Conservation (phyloP, 2,113 vertebrate genomes). For the Cephalopterus ornatus region DNA sequence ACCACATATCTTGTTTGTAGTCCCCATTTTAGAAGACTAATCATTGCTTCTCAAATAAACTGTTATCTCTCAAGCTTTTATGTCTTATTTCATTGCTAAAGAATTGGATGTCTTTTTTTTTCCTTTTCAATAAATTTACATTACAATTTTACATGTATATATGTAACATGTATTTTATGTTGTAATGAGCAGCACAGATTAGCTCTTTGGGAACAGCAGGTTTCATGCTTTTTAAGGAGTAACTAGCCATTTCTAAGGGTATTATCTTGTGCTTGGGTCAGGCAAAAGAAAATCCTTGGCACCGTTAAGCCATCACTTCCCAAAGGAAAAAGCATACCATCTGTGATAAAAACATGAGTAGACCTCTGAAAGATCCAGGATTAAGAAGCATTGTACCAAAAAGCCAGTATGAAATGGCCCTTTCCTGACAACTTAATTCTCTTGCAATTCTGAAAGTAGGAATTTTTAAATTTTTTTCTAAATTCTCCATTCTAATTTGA, state of each 20-base stretch:
- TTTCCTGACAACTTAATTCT: background rate
- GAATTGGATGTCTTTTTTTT: background rate
- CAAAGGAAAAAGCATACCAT: background rate
- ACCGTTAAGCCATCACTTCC: background rate
- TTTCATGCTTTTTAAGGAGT: background rate
- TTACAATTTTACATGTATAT: background rate
- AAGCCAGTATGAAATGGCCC: background rate
- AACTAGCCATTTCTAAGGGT: background rate
- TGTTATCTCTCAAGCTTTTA: background rate
- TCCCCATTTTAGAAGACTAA: background rate
- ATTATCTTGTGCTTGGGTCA: background rate
- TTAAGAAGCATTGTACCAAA: background rate
- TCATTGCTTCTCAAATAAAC: background rate
- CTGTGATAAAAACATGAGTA: background rate
- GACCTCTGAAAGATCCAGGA: background rate
- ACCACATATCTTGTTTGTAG: background rate
- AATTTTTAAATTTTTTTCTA: background rate
- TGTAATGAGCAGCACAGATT: background rate
- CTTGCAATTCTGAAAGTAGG: background rate
- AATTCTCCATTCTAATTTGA: background rate
- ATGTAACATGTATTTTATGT: background rate
- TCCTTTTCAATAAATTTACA: background rate
- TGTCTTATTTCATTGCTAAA: background rate
- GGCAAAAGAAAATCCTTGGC: background rate
- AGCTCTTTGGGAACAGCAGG: background rate